Evolutionary conservation across 2,888 invertebrate species (phyloP), one percentile per base, ranked within the genome.

Genomic region (Meteorus colon): DNA sequence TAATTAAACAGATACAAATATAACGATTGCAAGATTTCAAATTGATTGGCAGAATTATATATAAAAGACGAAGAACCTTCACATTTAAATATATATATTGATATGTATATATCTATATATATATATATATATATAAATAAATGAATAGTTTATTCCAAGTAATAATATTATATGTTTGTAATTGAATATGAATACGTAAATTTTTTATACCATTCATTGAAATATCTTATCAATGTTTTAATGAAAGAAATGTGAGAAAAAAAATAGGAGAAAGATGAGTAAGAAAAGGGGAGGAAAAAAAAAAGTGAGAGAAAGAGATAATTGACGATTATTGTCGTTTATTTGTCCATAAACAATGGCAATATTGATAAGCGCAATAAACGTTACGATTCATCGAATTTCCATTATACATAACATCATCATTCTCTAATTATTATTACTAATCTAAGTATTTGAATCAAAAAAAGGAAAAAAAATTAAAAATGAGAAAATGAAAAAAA

Each of bases 331-430:
- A 76, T 78, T 77, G 78, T 80, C 78, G 62, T 76, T 78, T 77
- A 74, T 79, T 76, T 78, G 78, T 79, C 75, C 79, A 76, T 77
- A 76, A 19, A 71, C 59, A 68, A 75, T 77, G 77, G 78, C 79
- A 80, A 79, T 81, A 80, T 80, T 75, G 73, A 77, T 81, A 78
- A 79, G 77, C 71, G 81, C 77, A 80, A 79, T 80, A 80, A 80
- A 67, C 27, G 55, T 60, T 55, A 74, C 45, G 65, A 75, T 79
- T 79, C 79, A 81, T 81, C 79, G 77, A 80, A 80, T 80, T 78
- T 79, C 78, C 81, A 81, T 81, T 80, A 81, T 81, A 81, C 72
- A 80, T 81, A 81, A 80, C 80, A 81, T 81, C 80, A 77, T 79
- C 80, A 80, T 80, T 81, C 78, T 81, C 79, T 78, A 76, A 77